Conservation (phyloP, 2,888 invertebrate species). For the Chrysopilus asiliformis region DNA sequence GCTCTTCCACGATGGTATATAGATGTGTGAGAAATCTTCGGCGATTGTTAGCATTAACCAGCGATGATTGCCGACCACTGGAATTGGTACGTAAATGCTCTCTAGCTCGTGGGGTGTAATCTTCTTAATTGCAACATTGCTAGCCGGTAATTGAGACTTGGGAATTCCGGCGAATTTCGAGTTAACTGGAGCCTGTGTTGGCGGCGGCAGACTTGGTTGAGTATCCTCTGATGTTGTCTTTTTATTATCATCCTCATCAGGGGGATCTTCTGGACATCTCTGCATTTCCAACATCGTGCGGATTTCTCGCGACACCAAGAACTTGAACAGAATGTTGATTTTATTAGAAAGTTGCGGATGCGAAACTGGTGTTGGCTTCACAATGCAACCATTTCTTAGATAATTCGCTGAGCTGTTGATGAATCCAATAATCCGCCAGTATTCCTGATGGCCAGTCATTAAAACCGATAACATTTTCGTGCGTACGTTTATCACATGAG, state of each 20-base stretch:
- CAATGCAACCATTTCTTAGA: slow-evolving; percentile 24
- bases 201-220: not conserved
- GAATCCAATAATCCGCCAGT: slow-evolving; percentile 21
- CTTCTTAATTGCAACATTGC: slow-evolving; percentile 9
- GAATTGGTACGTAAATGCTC: slow-evolving; percentile 26
- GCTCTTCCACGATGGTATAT: slow-evolving; percentile 29
- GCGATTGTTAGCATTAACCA: slow-evolving; percentile 31
- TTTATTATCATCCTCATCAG: not conserved
- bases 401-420: slow-evolving; percentile 23
- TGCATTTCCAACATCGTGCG: not conserved
- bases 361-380: slow-evolving; percentile 29
- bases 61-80: slow-evolving; percentile 22
- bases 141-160: slow-evolving; percentile 7
- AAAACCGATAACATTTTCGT: slow-evolving; percentile 26
- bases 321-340: slow-evolving; percentile 29
- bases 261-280: not conserved
- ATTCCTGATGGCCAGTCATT: slow-evolving; percentile 12
- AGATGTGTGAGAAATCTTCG: slow-evolving; percentile 34
- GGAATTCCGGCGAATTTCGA: not conserved
- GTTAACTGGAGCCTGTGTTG: not conserved
- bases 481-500: slow-evolving; percentile 12
- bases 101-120: slow-evolving; percentile 7
- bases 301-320: slow-evolving; percentile 5
- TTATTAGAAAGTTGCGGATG: slow-evolving; percentile 33
- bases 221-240: no score